Base-by-base conservation (phyloP, 2,797 vertebrate genomes). In the Vireo griseus region DNA sequence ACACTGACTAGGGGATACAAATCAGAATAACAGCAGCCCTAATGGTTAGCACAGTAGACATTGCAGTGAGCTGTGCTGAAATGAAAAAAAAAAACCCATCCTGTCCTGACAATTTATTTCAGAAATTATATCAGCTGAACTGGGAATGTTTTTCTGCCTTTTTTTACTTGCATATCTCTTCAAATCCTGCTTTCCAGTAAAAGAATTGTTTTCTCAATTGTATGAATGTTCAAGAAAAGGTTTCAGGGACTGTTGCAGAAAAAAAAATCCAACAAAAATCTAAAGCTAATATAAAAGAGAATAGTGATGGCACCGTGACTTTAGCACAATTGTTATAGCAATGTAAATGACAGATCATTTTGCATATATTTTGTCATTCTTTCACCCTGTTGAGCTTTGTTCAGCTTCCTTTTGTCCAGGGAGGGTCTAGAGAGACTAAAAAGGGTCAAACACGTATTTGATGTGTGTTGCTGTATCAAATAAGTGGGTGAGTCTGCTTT, bases 1-100 rank as follows among this genome's bases (percentile, higher is more conserved):
- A 52, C 13, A 7, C 40, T 40, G 77, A 85, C 40, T 48, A 35
- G 51, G 66, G 25, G 63, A 55, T 57, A 81, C 75, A 75, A 66
- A 81, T 88, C 82, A 92, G 79, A 95, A 10, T 81, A 87, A 68
- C 58, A 81, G 44, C 62, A 86, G 40, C 73, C 13, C 28, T 88
- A 62, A 52, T 57, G 22, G 37, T 72, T 73, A 91, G 51, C 66
- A 69, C 45, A 71, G 75, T 45, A 90, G 62, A n/a, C 40, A 62
- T 26, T 83, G 44, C 19, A 81, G 35, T 78, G 58, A 83, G 45
- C 51, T 94, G 25, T 62, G 62, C 76, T 91, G 62, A 82, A 89
- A 58, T 26, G 22, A 59, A 76, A 55, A 75, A 78, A 54, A 47
- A 78, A 58, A 44, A 1, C 9, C 12, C 8, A 17, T 13, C 13